Percentiles rank a stretch among this genome's conserved stretches.
phyloP scores from a whole-genome alignment of 2,888 invertebrate genomes.

The Dryocosmus kuriphilus region DNA sequence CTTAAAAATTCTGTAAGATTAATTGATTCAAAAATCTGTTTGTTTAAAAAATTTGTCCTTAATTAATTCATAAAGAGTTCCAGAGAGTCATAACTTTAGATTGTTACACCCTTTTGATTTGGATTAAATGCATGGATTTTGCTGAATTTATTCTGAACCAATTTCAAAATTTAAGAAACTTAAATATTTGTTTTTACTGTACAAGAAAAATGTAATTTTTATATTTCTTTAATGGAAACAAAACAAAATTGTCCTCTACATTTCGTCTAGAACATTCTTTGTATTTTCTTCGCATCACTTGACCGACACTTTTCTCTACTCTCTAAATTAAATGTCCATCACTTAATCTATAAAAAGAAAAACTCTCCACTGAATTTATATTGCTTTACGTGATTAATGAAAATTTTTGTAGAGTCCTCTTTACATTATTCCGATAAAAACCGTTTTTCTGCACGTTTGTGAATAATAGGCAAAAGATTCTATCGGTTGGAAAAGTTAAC shows the following conservation, averaged over 20 bases:
- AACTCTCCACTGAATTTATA: constrained; percentile 34
- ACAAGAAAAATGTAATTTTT: background rate
- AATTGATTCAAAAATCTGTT: too few species aligned
- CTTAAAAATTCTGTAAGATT: too few species aligned
- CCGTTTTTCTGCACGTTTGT: background rate
- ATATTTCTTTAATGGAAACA: background rate
- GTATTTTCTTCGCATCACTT: constrained; percentile 4
- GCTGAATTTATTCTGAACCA: too few species aligned
- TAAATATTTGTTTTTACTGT: too few species aligned
- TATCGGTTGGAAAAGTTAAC: background rate
- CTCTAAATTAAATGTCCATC: constrained; percentile 29
- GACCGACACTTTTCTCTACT: constrained; percentile 26
- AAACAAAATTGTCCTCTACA: background rate
- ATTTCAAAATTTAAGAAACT: too few species aligned
- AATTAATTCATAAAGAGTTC: too few species aligned
- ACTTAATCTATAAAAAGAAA: constrained; percentile 28
- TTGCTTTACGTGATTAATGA: constrained; percentile 14
- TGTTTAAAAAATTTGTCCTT: too few species aligned
- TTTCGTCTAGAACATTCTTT: background rate
- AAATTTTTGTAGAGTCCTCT: background rate
- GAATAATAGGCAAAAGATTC: background rate
- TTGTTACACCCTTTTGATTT: too few species aligned
- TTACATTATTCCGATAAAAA: background rate
- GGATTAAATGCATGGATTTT: too few species aligned
- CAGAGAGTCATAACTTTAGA: too few species aligned